Evolutionary conservation across 1,140 invertebrate species (phyloP), one percentile per base, ranked within the genome.

Genomic region (Cardiocondyla obscurior): DNA sequence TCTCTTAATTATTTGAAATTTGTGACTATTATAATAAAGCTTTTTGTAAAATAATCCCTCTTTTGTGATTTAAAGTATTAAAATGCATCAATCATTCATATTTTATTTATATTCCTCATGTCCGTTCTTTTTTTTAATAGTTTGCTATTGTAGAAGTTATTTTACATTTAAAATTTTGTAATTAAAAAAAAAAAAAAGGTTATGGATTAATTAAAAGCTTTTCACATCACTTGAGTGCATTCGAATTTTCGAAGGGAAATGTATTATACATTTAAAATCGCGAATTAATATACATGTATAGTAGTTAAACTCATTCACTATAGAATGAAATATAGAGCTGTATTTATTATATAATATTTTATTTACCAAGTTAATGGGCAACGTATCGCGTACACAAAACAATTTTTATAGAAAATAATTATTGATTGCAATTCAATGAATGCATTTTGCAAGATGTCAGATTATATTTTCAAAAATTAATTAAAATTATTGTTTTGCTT

Each of bases 331-430:
- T 25, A 42, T 25, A 62, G 19, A 42, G 0, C 25, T 22, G 10
- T 62, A 42, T 62, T 42, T 62, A 62, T 62, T 62, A 62, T 12
- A 2, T 39, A 12, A 12, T 62, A 42, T 62, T 46, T 30, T 28
- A 46, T 58, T 74, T 58, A 74, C n/a, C 12, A 39, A 36, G 51
- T 30, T 44, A 30, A 74, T 60, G 39, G 16, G 3, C 36, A 58
- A 19, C 16, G 46, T 58, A 36, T 10, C n/a, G 22, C 2, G 14
- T 46, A n/a, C 16, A 42, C 28, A 49, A 74, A 57, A 55, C 46
- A 70, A 70, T 46, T 36, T 53, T 42, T 28, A 30, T 44, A n/a
- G 4, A n/a, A 53, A 53, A 69, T 14, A 25, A 55, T 58, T 42
- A 60, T 60, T 60, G 19, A 3, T 2, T 44, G 6, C 4, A 60